Percentiles rank a stretch among this genome's conserved stretches.
Evolutionary conservation across 2,888 invertebrate species (phyloP).

Genomic region (Pollenia angustigena): DNA sequence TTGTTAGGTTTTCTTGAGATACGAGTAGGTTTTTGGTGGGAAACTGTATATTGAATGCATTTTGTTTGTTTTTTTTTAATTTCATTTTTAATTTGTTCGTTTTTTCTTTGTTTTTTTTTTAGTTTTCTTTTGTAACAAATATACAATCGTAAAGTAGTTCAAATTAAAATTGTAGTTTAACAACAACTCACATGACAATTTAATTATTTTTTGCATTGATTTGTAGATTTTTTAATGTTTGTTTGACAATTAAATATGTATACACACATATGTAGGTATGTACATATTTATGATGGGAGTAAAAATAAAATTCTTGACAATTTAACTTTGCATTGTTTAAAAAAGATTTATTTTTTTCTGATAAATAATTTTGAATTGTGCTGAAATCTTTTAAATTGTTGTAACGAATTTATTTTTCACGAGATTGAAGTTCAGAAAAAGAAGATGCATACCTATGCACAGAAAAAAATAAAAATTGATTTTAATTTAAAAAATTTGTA

Average conservation of each 20-base stretch:
- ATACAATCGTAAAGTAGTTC: slow-evolving; percentile 29
- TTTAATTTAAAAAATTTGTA: no score
- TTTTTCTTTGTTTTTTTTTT: slow-evolving; percentile 6
- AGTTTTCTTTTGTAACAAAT: slow-evolving; percentile 44
- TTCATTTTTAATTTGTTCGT: not conserved
- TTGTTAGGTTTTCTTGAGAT: slow-evolving; percentile 45
- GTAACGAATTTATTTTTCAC: no score
- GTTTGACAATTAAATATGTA: not conserved
- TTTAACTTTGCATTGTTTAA: slow-evolving; percentile 12
- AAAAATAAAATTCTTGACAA: slow-evolving; percentile 14
- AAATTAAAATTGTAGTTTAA: slow-evolving; percentile 35
- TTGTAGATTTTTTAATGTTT: not conserved
- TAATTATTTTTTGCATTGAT: slow-evolving; percentile 63
- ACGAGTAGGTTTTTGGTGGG: slow-evolving; percentile 61
- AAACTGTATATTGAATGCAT: slow-evolving; percentile 57
- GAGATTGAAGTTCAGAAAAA: no score
- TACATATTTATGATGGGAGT: not conserved
- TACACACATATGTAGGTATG: not conserved
- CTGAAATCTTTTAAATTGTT: no score
- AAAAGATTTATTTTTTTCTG: not conserved
- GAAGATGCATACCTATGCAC: no score
- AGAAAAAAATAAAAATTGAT: no score
- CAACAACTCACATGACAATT: slow-evolving; percentile 75
- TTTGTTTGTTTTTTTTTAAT: slow-evolving; percentile 16
- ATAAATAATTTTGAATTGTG: not conserved